These are phyloP conservation scores for Miniopterus natalensis DNA, from an alignment of 2,113 vertebrate genomes.

Conservation along the genomic window DNA sequence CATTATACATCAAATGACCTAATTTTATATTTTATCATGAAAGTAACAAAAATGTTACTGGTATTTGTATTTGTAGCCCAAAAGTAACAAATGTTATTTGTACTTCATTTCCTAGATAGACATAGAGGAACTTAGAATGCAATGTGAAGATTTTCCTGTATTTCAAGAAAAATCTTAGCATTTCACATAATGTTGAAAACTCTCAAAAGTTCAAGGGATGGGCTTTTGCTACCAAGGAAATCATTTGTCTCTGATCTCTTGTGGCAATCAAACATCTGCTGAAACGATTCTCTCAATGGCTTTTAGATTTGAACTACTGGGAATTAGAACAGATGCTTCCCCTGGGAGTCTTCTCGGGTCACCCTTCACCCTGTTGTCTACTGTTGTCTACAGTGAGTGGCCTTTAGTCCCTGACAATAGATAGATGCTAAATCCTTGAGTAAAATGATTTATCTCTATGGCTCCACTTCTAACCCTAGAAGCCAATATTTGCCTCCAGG, in stretches of 20 bases:
- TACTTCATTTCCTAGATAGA: not conserved
- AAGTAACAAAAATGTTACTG: not conserved
- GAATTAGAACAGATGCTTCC: slow-evolving; percentile 59
- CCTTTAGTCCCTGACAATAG: slow-evolving; percentile 23
- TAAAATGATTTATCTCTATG: slow-evolving; percentile 59
- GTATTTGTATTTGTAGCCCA: not conserved
- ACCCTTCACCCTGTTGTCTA: slow-evolving; percentile 29
- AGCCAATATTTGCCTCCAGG: slow-evolving; percentile 57
- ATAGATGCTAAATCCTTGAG: slow-evolving; percentile 56
- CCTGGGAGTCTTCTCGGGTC: not conserved
- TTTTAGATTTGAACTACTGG: slow-evolving; percentile 48
- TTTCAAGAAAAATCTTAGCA: slow-evolving; percentile 41
- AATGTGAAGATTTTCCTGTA: not conserved
- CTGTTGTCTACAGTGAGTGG: not conserved
- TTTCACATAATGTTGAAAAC: slow-evolving; percentile 50
- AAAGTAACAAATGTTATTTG: not conserved
- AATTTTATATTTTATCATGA: not conserved
- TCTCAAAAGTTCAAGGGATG: not conserved
- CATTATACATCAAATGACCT: not conserved
- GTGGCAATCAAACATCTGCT: slow-evolving; percentile 65
- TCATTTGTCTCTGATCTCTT: slow-evolving; percentile 36
- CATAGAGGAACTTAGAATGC: not conserved
- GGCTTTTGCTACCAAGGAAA: slow-evolving; percentile 3
- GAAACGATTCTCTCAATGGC: slow-evolving; percentile 38
- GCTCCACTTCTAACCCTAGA: slow-evolving; percentile 58